These are phyloP conservation scores for Engraulis encrasicolus DNA, from an alignment of 2,113 vertebrate genomes.

Conservation along the genomic window DNA sequence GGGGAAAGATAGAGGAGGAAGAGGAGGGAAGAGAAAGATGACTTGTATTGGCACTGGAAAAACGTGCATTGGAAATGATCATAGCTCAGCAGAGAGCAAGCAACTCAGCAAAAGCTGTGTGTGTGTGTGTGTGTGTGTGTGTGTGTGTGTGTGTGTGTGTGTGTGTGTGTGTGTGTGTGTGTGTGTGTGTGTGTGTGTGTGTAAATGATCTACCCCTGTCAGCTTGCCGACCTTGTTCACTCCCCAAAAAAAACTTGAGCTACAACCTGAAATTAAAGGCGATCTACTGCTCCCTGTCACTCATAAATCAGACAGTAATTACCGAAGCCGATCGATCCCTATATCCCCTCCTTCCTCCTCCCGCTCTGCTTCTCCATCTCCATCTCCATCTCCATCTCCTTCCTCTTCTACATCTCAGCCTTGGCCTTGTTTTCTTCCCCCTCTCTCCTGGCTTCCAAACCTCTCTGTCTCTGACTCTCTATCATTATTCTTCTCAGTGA, in stretches of 20 bases:
- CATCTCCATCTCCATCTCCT: background rate
- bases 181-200: constrained; percentile 1
- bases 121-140: constrained; percentile 39
- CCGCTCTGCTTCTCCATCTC: constrained; percentile 20
- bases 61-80: constrained; percentile 57
- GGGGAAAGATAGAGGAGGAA: background rate
- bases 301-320: constrained; percentile 64
- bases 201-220: constrained; percentile 49
- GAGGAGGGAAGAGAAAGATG: background rate
- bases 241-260: constrained; percentile 51
- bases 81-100: constrained; percentile 49
- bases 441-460: constrained; percentile 16
- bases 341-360: constrained; percentile 38
- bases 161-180: too few relatives aligned
- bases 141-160: constrained; percentile 40
- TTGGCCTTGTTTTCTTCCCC: background rate
- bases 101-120: too few relatives aligned
- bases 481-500: background rate
- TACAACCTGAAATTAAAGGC: constrained; percentile 61
- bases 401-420: too few relatives aligned
- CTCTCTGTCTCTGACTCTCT: constrained; percentile 27
- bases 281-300: constrained; percentile 52
- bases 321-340: constrained; percentile 54
- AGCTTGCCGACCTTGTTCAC: constrained; percentile 56
- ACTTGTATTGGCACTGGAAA: constrained; percentile 53